phyloP scores from a whole-genome alignment of 2,888 invertebrate species.

The Hyalella azteca region DNA sequence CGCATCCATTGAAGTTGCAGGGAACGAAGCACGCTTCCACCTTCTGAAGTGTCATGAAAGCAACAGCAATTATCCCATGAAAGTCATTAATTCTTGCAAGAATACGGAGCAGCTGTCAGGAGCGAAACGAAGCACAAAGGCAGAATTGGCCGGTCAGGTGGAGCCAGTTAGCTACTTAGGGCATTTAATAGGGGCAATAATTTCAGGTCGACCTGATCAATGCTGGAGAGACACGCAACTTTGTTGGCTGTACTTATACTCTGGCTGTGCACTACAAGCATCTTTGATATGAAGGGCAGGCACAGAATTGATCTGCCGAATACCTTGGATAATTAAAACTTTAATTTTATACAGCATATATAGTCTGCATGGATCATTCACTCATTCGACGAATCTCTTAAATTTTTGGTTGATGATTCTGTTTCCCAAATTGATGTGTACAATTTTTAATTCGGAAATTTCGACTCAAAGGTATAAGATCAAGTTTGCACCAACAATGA shows the following conservation, averaged over 20 bases:
- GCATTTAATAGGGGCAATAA: slow-evolving; percentile 21
- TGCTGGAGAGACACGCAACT: neutral
- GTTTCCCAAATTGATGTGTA: no score
- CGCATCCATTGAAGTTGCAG: neutral
- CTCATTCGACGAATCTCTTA: no score
- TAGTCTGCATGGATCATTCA: no score
- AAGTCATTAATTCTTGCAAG: slow-evolving; percentile 6
- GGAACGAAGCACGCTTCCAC: neutral
- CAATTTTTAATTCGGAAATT: no score
- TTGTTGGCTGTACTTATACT: neutral
- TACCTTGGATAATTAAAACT: no score
- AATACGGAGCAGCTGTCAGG: neutral
- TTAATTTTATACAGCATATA: no score
- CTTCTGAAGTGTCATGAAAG: neutral
- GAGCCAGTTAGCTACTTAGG: neutral
- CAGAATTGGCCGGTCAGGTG: neutral
- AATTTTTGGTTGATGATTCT: no score
- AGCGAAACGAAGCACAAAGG: neutral
- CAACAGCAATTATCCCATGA: neutral
- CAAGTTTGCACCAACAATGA: no score
- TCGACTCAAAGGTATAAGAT: no score
- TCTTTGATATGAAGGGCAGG: no score
- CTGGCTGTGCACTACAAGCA: neutral
- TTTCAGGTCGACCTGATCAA: slow-evolving; percentile 11
- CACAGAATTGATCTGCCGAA: no score